A percentile compares a stretch with the other conserved stretches of the same genome.
These are phyloP conservation scores for Pachycephala philippinensis DNA, from an alignment of 2,113 vertebrate genomes.

Conservation along the genomic window DNA sequence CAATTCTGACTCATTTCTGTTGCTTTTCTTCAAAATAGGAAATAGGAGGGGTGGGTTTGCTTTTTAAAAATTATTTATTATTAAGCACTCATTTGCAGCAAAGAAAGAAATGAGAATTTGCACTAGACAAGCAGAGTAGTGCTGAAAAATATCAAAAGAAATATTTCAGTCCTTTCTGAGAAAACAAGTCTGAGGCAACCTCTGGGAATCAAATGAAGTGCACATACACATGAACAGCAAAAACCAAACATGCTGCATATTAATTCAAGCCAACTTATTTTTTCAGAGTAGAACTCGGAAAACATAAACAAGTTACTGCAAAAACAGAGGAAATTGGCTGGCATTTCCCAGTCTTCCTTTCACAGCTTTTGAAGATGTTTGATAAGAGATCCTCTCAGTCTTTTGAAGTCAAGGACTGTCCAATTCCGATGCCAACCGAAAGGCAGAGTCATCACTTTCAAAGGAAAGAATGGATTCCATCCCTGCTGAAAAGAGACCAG, in stretches of 20 bases:
- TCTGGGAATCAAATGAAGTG: neutral
- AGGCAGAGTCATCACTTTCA: neutral
- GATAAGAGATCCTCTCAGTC: slow-evolving; percentile 33
- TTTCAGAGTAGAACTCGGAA: neutral
- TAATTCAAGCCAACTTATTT: slow-evolving; percentile 35
- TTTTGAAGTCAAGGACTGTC: slow-evolving; percentile 32
- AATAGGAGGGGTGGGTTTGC: neutral
- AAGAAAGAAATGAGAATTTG: neutral
- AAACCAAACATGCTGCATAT: neutral
- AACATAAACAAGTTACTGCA: slow-evolving; percentile 11
- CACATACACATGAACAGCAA: neutral
- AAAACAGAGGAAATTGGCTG: slow-evolving; percentile 49
- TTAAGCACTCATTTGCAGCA: neutral
- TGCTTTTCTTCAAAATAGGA: neutral
- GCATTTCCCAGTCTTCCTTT: slow-evolving; percentile 46
- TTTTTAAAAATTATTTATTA: neutral
- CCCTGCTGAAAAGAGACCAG: neutral
- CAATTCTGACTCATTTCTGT: neutral
- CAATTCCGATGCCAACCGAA: neutral
- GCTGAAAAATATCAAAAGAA: slow-evolving; percentile 1
- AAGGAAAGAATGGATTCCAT: neutral
- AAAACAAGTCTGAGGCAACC: slow-evolving; percentile 6
- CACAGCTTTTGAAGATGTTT: slow-evolving; percentile 49
- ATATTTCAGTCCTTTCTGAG: neutral
- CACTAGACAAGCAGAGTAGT: neutral